Conservation (phyloP, 1,140 invertebrate species). For the Trypoxylus dichotomus region DNA sequence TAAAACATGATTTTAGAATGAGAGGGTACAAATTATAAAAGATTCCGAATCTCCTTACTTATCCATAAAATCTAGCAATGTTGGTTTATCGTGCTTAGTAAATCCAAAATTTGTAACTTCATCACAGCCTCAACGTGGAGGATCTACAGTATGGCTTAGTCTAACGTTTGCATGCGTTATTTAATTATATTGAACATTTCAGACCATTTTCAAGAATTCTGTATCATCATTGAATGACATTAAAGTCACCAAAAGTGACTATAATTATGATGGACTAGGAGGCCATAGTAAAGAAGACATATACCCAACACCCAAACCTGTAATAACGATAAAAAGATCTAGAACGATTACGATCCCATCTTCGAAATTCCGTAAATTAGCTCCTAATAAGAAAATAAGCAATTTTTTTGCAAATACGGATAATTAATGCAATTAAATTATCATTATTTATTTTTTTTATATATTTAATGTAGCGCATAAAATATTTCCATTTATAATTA, state of each 20-base stretch:
- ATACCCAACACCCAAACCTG: constrained; percentile 36
- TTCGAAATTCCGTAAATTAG: constrained; percentile 30
- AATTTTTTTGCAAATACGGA: constrained; percentile 10
- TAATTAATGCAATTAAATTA: background rate
- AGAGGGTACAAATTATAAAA: constrained; percentile 33
- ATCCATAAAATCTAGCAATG: constrained; percentile 33
- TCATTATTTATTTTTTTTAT: background rate
- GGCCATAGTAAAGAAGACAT: constrained; percentile 44
- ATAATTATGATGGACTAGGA: constrained; percentile 43
- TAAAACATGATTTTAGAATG: constrained; percentile 31
- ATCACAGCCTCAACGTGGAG: background rate
- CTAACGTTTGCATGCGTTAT: background rate
- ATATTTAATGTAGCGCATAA: background rate
- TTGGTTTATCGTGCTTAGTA: constrained; percentile 35
- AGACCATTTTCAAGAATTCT: background rate
- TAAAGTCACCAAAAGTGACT: background rate
- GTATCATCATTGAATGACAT: background rate
- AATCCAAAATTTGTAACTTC: constrained; percentile 31
- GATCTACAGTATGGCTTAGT: background rate
- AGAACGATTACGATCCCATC: constrained; percentile 24
- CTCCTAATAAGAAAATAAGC: constrained; percentile 27
- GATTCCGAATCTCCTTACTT: constrained; percentile 40
- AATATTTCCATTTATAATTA: too few species aligned
- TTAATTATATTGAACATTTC: background rate
- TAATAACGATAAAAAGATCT: constrained; percentile 32